Conservation (phyloP, 2,888 invertebrate genomes). For the Phaedon cochleariae region DNA sequence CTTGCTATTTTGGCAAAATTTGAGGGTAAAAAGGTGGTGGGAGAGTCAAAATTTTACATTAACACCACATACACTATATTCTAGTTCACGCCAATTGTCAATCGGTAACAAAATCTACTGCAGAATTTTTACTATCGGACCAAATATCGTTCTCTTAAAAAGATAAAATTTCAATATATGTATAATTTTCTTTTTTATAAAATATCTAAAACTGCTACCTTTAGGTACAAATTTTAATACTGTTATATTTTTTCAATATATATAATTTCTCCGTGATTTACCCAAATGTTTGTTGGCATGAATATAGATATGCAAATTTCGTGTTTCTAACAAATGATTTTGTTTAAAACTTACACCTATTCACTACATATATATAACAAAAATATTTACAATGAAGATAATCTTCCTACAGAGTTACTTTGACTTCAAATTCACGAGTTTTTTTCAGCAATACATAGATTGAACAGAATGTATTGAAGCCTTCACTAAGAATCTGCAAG, state of each 20-base stretch:
- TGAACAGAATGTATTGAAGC: background rate
- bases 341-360: constrained; percentile 48
- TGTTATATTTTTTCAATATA: constrained; percentile 57
- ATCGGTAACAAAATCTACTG: constrained; percentile 60
- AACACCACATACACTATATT: constrained; percentile 56
- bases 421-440: constrained; percentile 19
- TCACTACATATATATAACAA: constrained; percentile 48
- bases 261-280: constrained; percentile 52
- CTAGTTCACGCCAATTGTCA: constrained; percentile 59
- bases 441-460: background rate
- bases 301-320: constrained; percentile 59
- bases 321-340: constrained; percentile 50
- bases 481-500: background rate
- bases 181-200: constrained; percentile 59
- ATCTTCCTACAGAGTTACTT: constrained; percentile 31
- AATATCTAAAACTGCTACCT: constrained; percentile 62
- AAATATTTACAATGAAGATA: constrained; percentile 44
- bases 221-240: constrained; percentile 64
- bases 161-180: constrained; percentile 59
- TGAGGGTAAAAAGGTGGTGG: constrained; percentile 40
- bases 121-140: constrained; percentile 49
- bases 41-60: constrained; percentile 45
- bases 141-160: constrained; percentile 57
- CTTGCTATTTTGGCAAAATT: constrained; percentile 21
- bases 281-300: constrained; percentile 56